Evolutionary conservation across 2,797 vertebrate genomes (phyloP).

Genomic region (Sandelia bainsii): DNA sequence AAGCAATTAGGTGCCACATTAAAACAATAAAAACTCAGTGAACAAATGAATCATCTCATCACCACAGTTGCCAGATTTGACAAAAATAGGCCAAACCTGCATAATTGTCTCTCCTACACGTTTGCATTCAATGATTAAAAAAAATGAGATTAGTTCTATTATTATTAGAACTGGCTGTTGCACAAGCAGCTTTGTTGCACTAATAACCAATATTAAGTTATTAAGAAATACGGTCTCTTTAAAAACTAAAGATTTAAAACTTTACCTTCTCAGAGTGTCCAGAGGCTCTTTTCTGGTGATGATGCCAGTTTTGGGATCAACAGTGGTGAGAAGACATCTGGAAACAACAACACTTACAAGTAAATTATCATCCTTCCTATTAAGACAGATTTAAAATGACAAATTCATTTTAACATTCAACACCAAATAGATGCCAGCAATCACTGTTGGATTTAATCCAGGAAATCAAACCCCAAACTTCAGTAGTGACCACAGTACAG

Average conservation of each 20-base stretch:
- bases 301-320: slow-evolving; percentile 91
- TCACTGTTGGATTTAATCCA: not conserved
- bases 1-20: not conserved
- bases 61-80: too few species aligned
- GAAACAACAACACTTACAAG: slow-evolving; percentile 32
- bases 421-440: not conserved
- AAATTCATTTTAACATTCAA: not conserved
- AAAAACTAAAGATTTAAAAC: not conserved
- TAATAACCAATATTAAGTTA: too few species aligned
- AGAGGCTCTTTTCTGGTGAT: slow-evolving; percentile 91
- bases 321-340: slow-evolving; percentile 93
- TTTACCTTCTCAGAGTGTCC: slow-evolving; percentile 91
- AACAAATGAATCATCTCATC: too few species aligned
- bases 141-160: too few species aligned
- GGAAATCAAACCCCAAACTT: not conserved
- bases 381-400: not conserved
- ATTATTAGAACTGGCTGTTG: too few species aligned
- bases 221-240: too few species aligned
- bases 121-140: too few species aligned
- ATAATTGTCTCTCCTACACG: too few species aligned
- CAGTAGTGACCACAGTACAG: not conserved
- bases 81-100: too few species aligned
- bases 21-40: too few species aligned
- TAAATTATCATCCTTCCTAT: not conserved
- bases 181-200: too few species aligned